Evolutionary conservation across 2,797 vertebrate genomes (phyloP).

Genomic region (Psittacula echo): DNA sequence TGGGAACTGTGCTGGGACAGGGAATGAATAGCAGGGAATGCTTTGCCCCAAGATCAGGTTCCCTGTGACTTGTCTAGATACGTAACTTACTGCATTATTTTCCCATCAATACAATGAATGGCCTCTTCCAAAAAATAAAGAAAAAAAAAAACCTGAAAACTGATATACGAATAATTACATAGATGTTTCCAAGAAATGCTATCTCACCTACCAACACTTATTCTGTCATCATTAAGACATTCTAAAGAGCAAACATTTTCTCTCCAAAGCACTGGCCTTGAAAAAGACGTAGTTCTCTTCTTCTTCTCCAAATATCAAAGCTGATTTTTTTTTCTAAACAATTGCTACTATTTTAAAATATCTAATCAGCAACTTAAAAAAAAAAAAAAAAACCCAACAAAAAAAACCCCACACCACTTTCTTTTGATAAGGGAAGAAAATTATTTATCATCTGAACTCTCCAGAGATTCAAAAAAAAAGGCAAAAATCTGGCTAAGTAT

Average conservation of each 20-base stretch:
- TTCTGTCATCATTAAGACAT: not conserved
- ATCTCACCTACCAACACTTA: not conserved
- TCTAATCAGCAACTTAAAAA: not conserved
- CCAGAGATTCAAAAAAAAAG: not conserved
- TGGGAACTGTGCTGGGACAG: not conserved
- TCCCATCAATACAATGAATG: not conserved
- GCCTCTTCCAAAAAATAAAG: rapidly evolving
- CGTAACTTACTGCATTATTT: not conserved
- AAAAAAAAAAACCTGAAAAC: not conserved
- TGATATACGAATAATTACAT: not conserved
- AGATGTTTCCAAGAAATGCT: not conserved
- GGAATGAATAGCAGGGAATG: not conserved
- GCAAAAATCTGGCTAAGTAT: not conserved
- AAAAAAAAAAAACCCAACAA: not conserved
- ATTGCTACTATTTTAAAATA: not conserved
- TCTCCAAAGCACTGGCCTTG: not conserved
- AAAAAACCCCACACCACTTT: not conserved
- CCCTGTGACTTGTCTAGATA: not conserved
- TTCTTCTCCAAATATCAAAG: not conserved
- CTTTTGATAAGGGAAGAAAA: not conserved
- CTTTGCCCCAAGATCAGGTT: not conserved
- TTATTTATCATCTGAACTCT: not conserved
- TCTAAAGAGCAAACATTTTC: not conserved
- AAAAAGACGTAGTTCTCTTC: not conserved
- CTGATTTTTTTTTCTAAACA: not conserved